Base-by-base conservation (phyloP, 92 coral and sea anemone genomes). In the Epizoanthus ramosus region DNA sequence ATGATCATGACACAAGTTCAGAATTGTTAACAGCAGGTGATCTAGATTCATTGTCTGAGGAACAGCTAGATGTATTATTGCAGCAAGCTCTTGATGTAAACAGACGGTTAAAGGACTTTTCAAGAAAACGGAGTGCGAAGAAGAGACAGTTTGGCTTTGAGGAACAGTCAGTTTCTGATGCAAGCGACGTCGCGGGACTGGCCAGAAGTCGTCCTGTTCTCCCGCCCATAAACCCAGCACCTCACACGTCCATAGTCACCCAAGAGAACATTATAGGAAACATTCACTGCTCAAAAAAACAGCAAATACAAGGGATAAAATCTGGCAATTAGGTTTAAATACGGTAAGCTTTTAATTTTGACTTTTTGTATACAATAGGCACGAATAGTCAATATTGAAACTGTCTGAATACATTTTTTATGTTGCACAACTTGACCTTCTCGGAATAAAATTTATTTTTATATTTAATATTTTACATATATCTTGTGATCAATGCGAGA, bases 11-110 rank as follows among this genome's bases (percentile, higher is more conserved):
- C 82, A 33, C 71, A 7, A 41, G 58, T 28, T 59, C 21, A 19
- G 80, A 56, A 39, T 3, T 43, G 15, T 57, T 53, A 45, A 59
- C 82, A 0, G 87, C 85, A 39, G 91, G 86, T 28, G 87, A 88
- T 63, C 71, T 95, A 31, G 97, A 93, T 70, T 80, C 35, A 37
- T 68, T 95, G 31, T 79, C 94, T 7, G 98, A 93, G 57, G 91
- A 91, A 41, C 92, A 95, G 73, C 63, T 95, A 3, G 98, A 95
- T 67, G 93, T 88, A 68, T 85, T 95, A 13, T 81, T 93, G 28
- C 85, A 84, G 24, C 83, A 90, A 67, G 94, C 98, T 24, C 84
- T 68, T 52, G 94, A 88, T 59, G 83, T 95, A 12, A 93, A 94
- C 83, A 87, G 86, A 81, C 85, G 90, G 35, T 81, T 95, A 25